These are phyloP conservation scores for Ambastaia sidthimunki DNA, from an alignment of 2,797 vertebrate genomes.

Conservation along the genomic window DNA sequence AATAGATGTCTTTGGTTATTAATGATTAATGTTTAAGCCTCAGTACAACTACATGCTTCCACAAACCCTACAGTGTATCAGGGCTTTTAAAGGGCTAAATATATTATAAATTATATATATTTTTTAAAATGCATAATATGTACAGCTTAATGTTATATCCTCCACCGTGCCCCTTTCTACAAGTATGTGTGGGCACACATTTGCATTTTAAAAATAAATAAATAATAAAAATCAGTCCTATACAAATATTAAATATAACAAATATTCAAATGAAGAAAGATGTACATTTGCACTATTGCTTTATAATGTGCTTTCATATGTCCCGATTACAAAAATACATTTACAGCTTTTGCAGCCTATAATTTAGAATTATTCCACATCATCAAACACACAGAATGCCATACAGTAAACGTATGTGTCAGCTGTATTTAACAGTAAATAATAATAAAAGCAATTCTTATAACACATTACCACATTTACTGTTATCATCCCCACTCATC, in stretches of 20 bases:
- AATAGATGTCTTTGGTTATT: conserved; percentile 26
- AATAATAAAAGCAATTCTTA: neutral
- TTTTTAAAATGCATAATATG: no score
- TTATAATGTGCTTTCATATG: neutral
- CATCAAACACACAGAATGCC: neutral
- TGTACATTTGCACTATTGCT: neutral
- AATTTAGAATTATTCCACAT: neutral
- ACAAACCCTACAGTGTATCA: conserved; percentile 22
- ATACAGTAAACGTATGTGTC: neutral
- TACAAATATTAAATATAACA: neutral
- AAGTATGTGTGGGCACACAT: neutral
- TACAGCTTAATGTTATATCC: neutral
- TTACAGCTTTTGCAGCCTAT: neutral
- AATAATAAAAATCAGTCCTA: neutral
- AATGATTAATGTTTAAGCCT: conserved; percentile 38
- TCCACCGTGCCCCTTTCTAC: neutral
- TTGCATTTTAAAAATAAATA: no score
- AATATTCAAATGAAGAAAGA: neutral
- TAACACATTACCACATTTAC: no score
- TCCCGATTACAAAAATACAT: neutral
- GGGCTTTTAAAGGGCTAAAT: conserved; percentile 13
- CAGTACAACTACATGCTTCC: conserved; percentile 22
- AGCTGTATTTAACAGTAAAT: neutral
- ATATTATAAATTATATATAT: neutral
- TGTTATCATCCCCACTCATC: neutral